Base-by-base conservation (phyloP, 2,113 vertebrate genomes). In the Anthoscopus minutus region DNA sequence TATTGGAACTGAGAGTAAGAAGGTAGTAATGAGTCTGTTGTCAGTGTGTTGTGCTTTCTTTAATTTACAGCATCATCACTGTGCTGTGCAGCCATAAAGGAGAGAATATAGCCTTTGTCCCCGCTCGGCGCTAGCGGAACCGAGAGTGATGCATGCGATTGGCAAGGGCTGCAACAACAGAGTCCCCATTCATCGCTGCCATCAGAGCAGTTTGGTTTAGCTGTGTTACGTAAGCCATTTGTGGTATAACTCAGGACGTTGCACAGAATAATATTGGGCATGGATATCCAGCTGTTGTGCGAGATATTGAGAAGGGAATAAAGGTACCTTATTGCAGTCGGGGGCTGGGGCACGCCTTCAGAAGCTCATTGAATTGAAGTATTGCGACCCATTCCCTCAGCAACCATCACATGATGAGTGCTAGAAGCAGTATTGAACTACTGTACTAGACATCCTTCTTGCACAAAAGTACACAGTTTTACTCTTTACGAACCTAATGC, bases 21-120 rank as follows among this genome's bases (percentile, higher is more conserved):
- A 82, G 76, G 86, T 50, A 91, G 81, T 66, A 89, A 57, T 21
- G 84, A 73, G 58, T 30, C 65, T 58, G 69, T 88, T 95, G 80
- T 73, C 16, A 19, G 78, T 4, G 9, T 58, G 73, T 80, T 81
- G 69, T 89, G 66, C 78, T 91, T 84, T 66, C 91, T 81, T 61
- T 89, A 86, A 86, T 74, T 76, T 45, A 54, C 72, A 88, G 91
- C 78, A 57, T 62, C 48, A 10, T 62, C 21, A 0, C 60, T 92
- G 84, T 79, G 80, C 87, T 72, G 54, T 31, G 74, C 67, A 88
- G 87, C 81, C 71, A 9, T 30, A n/a, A 57, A 66, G 88, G 87
- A 89, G 89, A 96, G 93, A 96, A 89, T 93, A 83, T 92, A 35
- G 79, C 79, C 94, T 91, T 95, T 96, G 94, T 97, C 79, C 81